Base-by-base conservation (phyloP, 1,140 invertebrate species). In the Hylyphantes graminicola region DNA sequence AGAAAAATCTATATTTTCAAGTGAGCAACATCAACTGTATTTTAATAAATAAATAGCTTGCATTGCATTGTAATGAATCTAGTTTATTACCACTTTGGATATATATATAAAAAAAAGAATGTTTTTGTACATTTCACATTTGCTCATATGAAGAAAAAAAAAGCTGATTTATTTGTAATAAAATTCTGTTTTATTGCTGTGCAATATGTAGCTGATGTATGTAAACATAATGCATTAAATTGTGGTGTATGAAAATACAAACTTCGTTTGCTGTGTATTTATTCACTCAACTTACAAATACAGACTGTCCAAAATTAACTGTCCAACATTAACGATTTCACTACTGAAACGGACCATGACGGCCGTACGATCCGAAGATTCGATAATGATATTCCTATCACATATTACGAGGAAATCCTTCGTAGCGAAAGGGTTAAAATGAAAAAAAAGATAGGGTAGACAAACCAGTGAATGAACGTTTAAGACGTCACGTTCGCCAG, bases 161-260 rank as follows among this genome's bases (percentile, higher is more conserved):
- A 74, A 74, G 64, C 57, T 83, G 74, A 75, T 72, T 78, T 61
- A 81, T 55, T 81, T 64, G 12, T 75, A 54, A 74, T 63, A 64
- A 83, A 74, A 74, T 83, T 83, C 61, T 83, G 67, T 53, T 72
- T 83, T 73, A 83, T 83, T 74, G 80, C 80, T 83, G 80, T 83
- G 80, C 80, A 83, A 83, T 83, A 83, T 83, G 70, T 83, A 83
- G 80, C 80, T 83, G 61, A 83, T 83, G 80, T 65, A 83, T 83
- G 80, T 83, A 55, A 74, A 74, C 70, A 68, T 76, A 63, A 63
- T 70, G 67, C 67, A 67, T 83, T 65, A 83, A 83, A 83, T 13
- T 83, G 80, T 83, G 80, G 68, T 83, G 80, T 83, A 74, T 83
- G 65, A 83, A 59, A 70, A 53, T 17, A 17, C 13, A 53, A 15